Evolutionary conservation across 2,797 vertebrate genomes (phyloP), one percentile per base, ranked within the genome.

Genomic region (Rhinatrema bivittatum): DNA sequence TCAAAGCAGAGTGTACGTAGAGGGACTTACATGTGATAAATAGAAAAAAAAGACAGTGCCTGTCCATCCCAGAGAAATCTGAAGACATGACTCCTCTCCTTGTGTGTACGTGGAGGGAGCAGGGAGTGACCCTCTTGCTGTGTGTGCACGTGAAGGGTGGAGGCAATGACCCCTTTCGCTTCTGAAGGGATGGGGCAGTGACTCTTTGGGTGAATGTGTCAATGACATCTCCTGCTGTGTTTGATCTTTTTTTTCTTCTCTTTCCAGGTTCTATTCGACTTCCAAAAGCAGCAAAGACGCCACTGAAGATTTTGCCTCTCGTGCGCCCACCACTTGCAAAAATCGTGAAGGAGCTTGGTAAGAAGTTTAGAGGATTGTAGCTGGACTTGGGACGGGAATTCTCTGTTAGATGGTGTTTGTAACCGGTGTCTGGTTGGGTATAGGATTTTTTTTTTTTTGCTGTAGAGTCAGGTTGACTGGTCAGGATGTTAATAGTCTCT

Each of bases 321-420:
- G 84, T 87, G 38, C 84, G 91, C 31, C 87, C 83, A 39, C 88
- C 91, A 1, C 69, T 97, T 36, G 82, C 83, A 14, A 78, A 82
- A 47, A 97, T 95, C 3, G 87, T 94, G 46, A 94, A 94, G 77
- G 91, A 95, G 54, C 72, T 97, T 53, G 92, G 93, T 95, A 69
- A 78, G 84, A 19, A 25, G 4, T 1, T 2, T 9, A 26, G 17
- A n/a, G 5, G 5, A 7, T 2, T 7, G 8, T 19, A 19, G 8
- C 19, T 7, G 8, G n/a, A n/a, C n/a, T n/a, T n/a, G n/a, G n/a
- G n/a, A n/a, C n/a, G n/a, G n/a, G n/a, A n/a, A n/a, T n/a, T n/a
- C n/a, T n/a, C n/a, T n/a, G n/a, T n/a, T n/a, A n/a, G n/a, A n/a
- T n/a, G n/a, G n/a, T n/a, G n/a, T n/a, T n/a, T n/a, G n/a, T n/a